Evolutionary conservation across 1,140 invertebrate genomes (phyloP).

Genomic region (Macrotrachela quadricornifera): DNA sequence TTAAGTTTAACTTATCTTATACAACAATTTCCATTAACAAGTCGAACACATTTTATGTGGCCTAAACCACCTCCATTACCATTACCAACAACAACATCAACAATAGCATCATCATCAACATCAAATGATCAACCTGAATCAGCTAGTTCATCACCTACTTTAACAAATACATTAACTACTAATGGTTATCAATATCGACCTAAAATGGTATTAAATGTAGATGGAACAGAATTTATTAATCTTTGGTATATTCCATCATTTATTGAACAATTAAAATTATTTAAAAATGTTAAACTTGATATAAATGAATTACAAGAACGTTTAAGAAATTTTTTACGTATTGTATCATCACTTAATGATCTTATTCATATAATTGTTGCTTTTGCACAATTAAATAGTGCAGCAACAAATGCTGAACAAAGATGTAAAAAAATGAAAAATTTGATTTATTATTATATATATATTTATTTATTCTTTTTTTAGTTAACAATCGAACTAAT

Average conservation of each 20-base stretch:
- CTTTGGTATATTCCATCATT: conserved; percentile 30
- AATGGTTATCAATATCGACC: conserved; percentile 21
- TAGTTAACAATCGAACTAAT: too few species aligned
- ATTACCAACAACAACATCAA: neutral
- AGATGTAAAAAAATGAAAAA: too few species aligned
- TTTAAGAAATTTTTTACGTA: conserved; percentile 21
- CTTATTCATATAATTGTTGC: neutral
- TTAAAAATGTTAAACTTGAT: conserved; percentile 18
- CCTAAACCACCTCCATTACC: neutral
- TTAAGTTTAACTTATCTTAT: conserved; percentile 22
- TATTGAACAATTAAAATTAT: conserved; percentile 23
- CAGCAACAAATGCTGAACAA: too few species aligned
- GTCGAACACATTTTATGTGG: conserved; percentile 11
- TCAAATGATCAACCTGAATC: neutral
- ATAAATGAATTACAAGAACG: conserved; percentile 15
- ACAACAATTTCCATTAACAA: conserved; percentile 23
- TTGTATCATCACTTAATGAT: conserved; percentile 14
- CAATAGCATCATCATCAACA: neutral
- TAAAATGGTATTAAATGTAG: conserved; percentile 18
- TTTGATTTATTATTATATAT: too few species aligned
- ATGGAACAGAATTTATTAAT: conserved; percentile 24
- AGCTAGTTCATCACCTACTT: neutral
- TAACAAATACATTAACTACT: conserved; percentile 5
- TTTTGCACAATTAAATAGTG: too few species aligned
- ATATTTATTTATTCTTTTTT: too few species aligned